Base-by-base conservation (phyloP, 2,797 vertebrate species). In the Acrossocheilus wenchowensis region DNA sequence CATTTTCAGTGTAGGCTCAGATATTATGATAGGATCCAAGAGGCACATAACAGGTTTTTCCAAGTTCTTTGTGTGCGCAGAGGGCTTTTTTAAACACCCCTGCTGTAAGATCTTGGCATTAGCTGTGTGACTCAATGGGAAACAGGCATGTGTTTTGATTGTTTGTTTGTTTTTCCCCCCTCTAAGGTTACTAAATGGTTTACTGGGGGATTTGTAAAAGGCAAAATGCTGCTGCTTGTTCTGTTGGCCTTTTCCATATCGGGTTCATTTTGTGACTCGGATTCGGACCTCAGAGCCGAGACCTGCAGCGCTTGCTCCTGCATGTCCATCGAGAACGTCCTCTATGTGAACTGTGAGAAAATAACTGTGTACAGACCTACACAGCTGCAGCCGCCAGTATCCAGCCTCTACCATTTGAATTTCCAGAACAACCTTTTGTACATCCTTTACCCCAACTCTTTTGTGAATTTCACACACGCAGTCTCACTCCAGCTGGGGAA, bases 331-430 rank as follows among this genome's bases (percentile, higher is more conserved):
- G 98, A 99, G 91, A 99, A 99, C 81, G 98, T 99, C 91, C 96
- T 99, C 60, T 99, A 99, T 90, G 98, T 98, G 95, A 99, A 98
- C 96, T 99, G 98, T 86, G 98, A 99, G 93, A 98, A 98, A 95
- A 96, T 98, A 92, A 96, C 97, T 23, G 97, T 99, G 90, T 99
- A 99, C 93, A 96, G 98, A 91, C 98, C 98, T 86, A 99, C 98
- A 87, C 98, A 99, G 92, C 97, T 99, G 90, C 95, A 97, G 88
- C 98, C 98, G 1, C 98, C 98, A 0, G 95, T 94, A 92, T 99
- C 98, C 30, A 98, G 96, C 91, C 96, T 99, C 88, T 99, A 99
- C 93, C 98, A 99, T 91, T 94, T 99, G 89, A 99, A 99, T 95
- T 98, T 99, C 91, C 98, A 99, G 93, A 99, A 98, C 93, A 99